Percentiles rank a stretch among this genome's conserved stretches.
Evolutionary conservation across 2,113 vertebrate species (phyloP).

Genomic region (Corvus hawaiiensis): DNA sequence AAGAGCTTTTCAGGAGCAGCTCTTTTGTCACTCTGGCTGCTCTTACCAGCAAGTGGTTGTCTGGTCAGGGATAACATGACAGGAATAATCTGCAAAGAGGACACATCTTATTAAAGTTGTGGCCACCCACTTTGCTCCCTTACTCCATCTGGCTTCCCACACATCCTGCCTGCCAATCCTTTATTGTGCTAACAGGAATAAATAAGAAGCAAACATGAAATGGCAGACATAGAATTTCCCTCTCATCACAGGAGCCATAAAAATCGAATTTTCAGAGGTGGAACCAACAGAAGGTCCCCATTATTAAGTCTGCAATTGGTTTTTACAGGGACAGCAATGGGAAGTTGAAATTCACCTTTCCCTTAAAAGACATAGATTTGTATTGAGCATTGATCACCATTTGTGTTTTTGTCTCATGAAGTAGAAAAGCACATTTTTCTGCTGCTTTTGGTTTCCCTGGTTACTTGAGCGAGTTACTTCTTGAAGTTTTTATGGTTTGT

Average conservation of each 20-base stretch:
- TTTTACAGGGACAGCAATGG: neutral
- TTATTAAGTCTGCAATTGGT: neutral
- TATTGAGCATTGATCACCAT: neutral
- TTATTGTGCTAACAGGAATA: neutral
- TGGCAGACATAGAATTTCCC: neutral
- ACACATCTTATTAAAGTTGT: neutral
- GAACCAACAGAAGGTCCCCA: neutral
- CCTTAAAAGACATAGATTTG: neutral
- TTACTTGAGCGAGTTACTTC: neutral
- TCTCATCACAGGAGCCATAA: neutral
- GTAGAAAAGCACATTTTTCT: neutral
- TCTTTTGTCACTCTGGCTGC: neutral
- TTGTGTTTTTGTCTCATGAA: neutral
- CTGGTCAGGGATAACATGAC: neutral
- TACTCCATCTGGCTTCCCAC: neutral
- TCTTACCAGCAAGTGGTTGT: neutral
- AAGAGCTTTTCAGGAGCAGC: neutral
- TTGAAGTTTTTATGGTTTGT: neutral
- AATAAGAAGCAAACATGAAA: neutral
- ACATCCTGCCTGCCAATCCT: neutral
- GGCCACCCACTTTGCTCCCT: neutral
- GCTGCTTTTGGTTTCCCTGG: neutral
- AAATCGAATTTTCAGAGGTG: neutral
- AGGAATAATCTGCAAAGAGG: conserved; percentile 6
- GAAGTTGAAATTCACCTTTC: neutral